Evolutionary conservation across 2,113 vertebrate species (phyloP).

Genomic region (Pedionomus torquatus): DNA sequence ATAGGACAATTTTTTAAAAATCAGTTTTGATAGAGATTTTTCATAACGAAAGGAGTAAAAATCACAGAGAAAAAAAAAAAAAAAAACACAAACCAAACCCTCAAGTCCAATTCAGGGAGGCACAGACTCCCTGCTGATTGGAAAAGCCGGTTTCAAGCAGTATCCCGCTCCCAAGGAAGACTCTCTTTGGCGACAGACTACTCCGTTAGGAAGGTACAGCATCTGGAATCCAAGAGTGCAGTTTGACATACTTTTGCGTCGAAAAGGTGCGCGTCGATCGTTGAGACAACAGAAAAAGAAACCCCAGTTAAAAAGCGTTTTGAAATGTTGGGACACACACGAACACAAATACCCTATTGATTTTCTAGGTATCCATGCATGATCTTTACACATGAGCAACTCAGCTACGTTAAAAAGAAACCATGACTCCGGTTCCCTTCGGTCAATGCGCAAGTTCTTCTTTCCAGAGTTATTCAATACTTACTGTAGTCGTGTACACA

Average conservation of each 20-base stretch:
- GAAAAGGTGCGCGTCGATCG: constrained; percentile 27
- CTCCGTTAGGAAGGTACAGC: constrained; percentile 54
- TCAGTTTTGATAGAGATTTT: background rate
- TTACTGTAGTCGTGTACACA: background rate
- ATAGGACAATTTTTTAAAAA: background rate
- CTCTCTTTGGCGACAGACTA: constrained; percentile 49
- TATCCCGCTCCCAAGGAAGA: constrained; percentile 36
- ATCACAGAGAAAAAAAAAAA: background rate
- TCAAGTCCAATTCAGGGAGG: constrained; percentile 33
- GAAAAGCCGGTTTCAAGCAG: constrained; percentile 28
- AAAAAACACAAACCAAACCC: background rate
- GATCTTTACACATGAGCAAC: constrained; percentile 1
- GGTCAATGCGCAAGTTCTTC: background rate
- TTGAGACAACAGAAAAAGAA: background rate
- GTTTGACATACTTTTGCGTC: background rate
- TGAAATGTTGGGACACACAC: constrained; percentile 67
- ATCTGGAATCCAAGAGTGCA: constrained; percentile 57
- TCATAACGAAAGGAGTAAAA: constrained; percentile 51
- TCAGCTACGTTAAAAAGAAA: background rate
- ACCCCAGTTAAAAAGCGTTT: background rate
- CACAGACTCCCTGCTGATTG: constrained; percentile 3
- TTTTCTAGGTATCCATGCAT: constrained; percentile 35
- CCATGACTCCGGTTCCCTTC: background rate
- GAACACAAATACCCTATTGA: constrained; percentile 5
- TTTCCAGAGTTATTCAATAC: background rate